Conservation (phyloP, 1,140 invertebrate species). For the Meloidogyne exigua region DNA sequence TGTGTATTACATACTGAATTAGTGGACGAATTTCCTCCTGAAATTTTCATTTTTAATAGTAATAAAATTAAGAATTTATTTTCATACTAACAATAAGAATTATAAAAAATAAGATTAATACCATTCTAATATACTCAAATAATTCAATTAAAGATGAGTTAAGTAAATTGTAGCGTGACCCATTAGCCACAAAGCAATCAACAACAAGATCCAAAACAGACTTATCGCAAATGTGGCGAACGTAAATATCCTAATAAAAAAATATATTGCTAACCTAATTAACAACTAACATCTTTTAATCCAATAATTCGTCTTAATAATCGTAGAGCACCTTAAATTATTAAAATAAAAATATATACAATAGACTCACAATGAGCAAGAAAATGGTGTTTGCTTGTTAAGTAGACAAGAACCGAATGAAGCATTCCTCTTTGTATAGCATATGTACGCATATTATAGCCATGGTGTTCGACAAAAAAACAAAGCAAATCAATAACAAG, state of each 20-base stretch:
- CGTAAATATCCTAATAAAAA: conserved; percentile 80
- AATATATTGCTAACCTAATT: background rate
- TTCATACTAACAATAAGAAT: background rate
- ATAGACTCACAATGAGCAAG: conserved; percentile 80
- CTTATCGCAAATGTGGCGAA: conserved; percentile 90
- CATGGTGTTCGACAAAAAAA: conserved; percentile 99
- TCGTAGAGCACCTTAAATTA: conserved; percentile 78
- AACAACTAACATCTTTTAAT: conserved; percentile 75
- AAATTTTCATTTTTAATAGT: conserved; percentile 26
- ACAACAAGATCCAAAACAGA: conserved; percentile 92
- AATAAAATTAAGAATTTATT: conserved; percentile 1
- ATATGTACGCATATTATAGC: conserved; percentile 81
- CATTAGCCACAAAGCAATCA: conserved; percentile 91
- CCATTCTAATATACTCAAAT: conserved; percentile 86
- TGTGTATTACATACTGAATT: conserved; percentile 52
- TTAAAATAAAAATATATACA: conserved; percentile 5
- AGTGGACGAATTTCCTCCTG: conserved; percentile 54
- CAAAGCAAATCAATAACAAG: conserved; percentile 90
- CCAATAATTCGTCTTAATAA: conserved; percentile 95
- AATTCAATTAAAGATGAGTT: conserved; percentile 98
- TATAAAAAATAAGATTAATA: conserved; percentile 18
- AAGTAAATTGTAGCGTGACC: conserved; percentile 92
- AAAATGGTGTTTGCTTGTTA: conserved; percentile 97
- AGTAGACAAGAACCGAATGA: conserved; percentile 85
- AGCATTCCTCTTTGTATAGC: conserved; percentile 94